Conservation (phyloP, 92 coral and sea anemone species). For the Virgularia gustaviana region DNA sequence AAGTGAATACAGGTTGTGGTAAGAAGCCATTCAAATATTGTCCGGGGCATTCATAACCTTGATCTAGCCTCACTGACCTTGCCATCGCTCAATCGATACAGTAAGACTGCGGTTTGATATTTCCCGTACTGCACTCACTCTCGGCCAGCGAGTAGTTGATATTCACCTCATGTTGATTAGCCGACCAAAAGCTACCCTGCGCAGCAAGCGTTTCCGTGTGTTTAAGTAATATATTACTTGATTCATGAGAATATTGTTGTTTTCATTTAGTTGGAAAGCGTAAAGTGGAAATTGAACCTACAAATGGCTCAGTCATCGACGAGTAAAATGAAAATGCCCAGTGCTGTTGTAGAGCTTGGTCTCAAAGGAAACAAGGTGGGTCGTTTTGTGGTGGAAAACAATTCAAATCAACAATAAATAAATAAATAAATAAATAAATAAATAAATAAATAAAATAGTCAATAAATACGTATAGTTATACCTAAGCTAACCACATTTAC, state of each 20-base stretch:
- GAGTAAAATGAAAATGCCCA: slow-evolving; percentile 89
- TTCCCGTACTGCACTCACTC: not conserved
- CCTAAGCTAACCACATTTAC: not conserved
- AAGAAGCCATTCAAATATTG: too few species aligned
- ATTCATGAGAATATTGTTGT: not conserved
- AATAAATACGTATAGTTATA: not conserved
- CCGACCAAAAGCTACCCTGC: not conserved
- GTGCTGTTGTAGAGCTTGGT: slow-evolving; percentile 82
- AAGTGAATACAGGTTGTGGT: too few species aligned
- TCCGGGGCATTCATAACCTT: too few species aligned
- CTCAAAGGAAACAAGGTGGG: slow-evolving; percentile 73
- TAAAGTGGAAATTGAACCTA: slow-evolving; percentile 87
- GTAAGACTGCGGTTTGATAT: too few species aligned
- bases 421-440: too few species aligned
- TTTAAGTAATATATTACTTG: not conserved
- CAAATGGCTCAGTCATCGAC: slow-evolving; percentile 95
- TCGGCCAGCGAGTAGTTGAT: not conserved
- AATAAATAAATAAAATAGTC: too few species aligned
- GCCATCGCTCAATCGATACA: too few species aligned
- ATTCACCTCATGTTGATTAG: not conserved
- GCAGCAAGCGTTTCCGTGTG: too few species aligned
- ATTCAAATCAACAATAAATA: too few species aligned
- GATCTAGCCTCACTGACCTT: too few species aligned
- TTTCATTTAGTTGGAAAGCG: slow-evolving; percentile 67
- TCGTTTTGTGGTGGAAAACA: too few species aligned